Evolutionary conservation across 2,113 vertebrate genomes (phyloP), one percentile per base, ranked within the genome.

Genomic region (Rana temporaria): DNA sequence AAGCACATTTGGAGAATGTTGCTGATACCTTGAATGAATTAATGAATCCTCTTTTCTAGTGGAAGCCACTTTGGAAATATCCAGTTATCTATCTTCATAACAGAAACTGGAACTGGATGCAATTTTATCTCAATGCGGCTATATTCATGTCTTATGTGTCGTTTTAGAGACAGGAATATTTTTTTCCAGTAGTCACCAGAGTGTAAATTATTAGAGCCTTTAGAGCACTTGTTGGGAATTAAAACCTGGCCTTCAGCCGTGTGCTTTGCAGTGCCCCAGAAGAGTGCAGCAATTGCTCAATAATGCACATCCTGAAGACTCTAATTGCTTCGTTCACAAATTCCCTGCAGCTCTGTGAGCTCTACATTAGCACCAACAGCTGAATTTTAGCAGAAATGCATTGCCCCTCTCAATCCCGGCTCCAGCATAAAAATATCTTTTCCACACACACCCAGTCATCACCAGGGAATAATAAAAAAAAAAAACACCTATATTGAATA

Each of bases 301-400:
- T 82, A 82, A 82, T 82, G 70, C 71, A 82, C 71, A 82, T 75
- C 70, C 70, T 82, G 80, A 67, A 82, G 63, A 82, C 62, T 82
- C 80, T 82, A 82, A 82, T 82, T 82, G 80, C 80, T 82, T 82
- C 71, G 52, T 67, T 82, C 48, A 22, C 30, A 82, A 82, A 82
- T 82, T 82, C 80, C 80, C 80, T 60, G 71, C 63, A 75, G 80
- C 71, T 71, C 71, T 59, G 62, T 68, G 67, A 75, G 53, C 71
- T 82, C 62, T 67, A 42, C 80, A 59, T 82, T 67, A 75, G 30
- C 80, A 65, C 80, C 80, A 82, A 75, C 75, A 63, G 80, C 53
- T 75, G 52, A 34, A 82, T 66, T 81, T 75, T 82, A 75, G 19
- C 34, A 62, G 62, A 74, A 74, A 66, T 74, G 19, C 70, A 65